Conservation (phyloP, 2,113 vertebrate species). For the Mirounga angustirostris region DNA sequence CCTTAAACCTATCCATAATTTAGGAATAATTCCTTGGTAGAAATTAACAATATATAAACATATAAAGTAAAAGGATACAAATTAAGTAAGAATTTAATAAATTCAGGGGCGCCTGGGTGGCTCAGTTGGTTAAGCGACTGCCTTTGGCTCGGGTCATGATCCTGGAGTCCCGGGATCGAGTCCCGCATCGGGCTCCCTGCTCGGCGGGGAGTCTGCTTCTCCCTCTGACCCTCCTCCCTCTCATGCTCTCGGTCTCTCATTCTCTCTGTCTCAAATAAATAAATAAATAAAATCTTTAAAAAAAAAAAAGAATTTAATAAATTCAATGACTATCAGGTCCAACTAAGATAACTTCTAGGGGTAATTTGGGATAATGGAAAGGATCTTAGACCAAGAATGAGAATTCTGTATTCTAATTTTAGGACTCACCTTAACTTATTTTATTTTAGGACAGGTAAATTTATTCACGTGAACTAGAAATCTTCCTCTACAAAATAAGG, state of each 20-base stretch:
- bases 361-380: background rate
- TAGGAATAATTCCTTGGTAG: background rate
- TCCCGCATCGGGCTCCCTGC: too few relatives aligned
- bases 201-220: too few relatives aligned
- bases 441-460: background rate
- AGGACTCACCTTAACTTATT: background rate
- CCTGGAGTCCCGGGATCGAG: too few relatives aligned
- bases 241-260: too few relatives aligned
- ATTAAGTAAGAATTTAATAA: background rate
- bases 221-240: too few relatives aligned
- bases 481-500: conserved; percentile 3
- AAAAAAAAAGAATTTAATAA: background rate
- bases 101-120: background rate
- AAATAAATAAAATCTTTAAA: too few relatives aligned
- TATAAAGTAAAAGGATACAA: background rate
- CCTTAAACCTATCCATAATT: background rate
- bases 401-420: background rate
- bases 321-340: background rate
- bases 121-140: too few relatives aligned
- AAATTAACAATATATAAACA: background rate
- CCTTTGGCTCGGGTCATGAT: too few relatives aligned
- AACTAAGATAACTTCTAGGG: background rate
- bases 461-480: background rate
- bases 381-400: background rate
- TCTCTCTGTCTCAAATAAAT: too few relatives aligned